phyloP scores from a whole-genome alignment of 2,888 invertebrate species.

The Diadegma fenestrale region DNA sequence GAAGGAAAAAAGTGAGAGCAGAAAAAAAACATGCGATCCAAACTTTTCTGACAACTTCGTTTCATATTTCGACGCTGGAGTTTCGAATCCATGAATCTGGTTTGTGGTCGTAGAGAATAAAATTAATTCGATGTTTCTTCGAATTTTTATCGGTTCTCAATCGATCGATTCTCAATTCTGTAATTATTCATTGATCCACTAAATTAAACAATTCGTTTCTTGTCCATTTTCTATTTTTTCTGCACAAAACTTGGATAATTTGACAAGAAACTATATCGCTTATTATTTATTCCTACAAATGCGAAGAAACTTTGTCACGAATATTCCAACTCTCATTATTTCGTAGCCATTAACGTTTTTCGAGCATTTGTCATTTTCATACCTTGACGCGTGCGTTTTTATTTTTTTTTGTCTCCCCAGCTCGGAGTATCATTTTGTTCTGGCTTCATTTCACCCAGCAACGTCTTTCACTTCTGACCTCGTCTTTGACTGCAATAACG shows the following conservation, averaged over 20 bases:
- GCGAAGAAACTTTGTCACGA: not conserved
- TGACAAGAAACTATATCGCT: not conserved
- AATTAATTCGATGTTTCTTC: not conserved
- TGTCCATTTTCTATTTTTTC: not conserved
- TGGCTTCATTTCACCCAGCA: not conserved
- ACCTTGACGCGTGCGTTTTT: not conserved
- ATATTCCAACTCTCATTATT: not conserved
- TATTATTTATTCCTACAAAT: not conserved
- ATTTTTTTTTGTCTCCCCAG: not conserved
- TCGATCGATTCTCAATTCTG: not conserved
- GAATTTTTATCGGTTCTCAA: not conserved
- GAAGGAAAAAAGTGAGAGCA: not conserved
- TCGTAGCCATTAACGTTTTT: not conserved
- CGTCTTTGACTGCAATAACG: conserved; percentile 48
- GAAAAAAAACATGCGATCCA: conserved; percentile 11
- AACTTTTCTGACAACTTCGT: conserved; percentile 38
- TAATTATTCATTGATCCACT: not conserved
- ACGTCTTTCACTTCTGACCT: not conserved
- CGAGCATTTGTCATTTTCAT: not conserved
- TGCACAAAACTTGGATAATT: not conserved
- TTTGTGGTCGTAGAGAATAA: not conserved
- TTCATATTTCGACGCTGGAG: conserved; percentile 10
- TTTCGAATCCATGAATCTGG: not conserved
- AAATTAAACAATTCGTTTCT: not conserved
- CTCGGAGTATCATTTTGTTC: too few species aligned